Evolutionary conservation across 2,888 invertebrate genomes (phyloP), one percentile per base, ranked within the genome.

Genomic region (Apomyelois bistriatella): DNA sequence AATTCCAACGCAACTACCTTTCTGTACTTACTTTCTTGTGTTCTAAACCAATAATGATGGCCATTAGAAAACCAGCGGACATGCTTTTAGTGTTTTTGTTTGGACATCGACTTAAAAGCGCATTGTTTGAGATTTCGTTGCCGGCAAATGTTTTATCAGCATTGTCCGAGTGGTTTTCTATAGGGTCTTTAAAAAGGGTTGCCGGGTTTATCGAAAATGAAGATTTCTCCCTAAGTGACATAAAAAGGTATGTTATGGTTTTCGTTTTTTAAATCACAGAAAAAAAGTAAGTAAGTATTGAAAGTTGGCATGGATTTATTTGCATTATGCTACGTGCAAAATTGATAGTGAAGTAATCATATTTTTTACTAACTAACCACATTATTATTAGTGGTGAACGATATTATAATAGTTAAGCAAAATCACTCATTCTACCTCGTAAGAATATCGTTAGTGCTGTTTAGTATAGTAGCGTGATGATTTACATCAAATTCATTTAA

Each of bases 21-120:
- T 53, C 38, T 49, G 46, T 15, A 37, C 37, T 36, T 37, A 52
- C 46, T 15, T 22, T 46, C 8, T 32, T 46, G 16, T 40, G 8
- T 46, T 46, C 15, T 32, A 10, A 32, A 15, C 15, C 16, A 13
- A 38, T 48, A 48, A 50, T 50, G 49, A 32, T 28, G 30, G 15
- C 38, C 49, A 50, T 50, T 50, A 50, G 40, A 40, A 50, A 50
- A 15, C 41, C 30, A 10, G 9, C 40, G 30, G 40, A 50, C 49
- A 41, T 28, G 48, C 40, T 50, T 50, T 50, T 40, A 32, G 49
- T 50, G 46, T 46, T 46, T 46, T 49, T 59, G 57, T 58, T 56
- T 55, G 48, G 48, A 47, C 28, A 43, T 32, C 5, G 28, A 7
- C 36, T 42, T 53, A 52, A 53, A 56, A 55, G 56, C 55, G 30